Conservation (phyloP, 2,888 invertebrate species). For the Drosophila demipolita region DNA sequence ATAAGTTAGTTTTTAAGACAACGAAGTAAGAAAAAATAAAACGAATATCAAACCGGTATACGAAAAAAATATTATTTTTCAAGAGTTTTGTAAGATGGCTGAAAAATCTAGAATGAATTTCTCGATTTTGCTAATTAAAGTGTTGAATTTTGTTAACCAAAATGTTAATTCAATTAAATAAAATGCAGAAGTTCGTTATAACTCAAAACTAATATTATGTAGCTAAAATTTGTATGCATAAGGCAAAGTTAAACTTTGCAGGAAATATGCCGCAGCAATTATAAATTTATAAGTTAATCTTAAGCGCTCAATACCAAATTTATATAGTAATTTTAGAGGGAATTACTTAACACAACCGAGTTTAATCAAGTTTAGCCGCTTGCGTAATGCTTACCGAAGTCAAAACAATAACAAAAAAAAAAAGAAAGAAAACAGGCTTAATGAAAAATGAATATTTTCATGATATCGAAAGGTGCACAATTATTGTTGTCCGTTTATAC, state of each 20-base stretch:
- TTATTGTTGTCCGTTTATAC: slow-evolving; percentile 28
- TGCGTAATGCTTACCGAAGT: not conserved
- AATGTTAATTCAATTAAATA: not conserved
- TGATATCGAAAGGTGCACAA: slow-evolving; percentile 27
- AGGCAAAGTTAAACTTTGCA: not conserved
- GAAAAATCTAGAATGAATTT: not conserved
- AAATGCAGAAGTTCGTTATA: not conserved
- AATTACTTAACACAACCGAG: not conserved
- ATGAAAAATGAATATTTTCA: slow-evolving; percentile 21
- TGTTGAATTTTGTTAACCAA: not conserved
- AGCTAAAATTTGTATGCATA: not conserved
- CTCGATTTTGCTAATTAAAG: not conserved
- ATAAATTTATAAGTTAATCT: not conserved
- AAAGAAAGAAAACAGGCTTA: not conserved
- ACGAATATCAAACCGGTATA: not conserved
- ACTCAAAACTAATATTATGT: not conserved
- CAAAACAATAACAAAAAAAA: not conserved
- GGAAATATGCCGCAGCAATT: not conserved
- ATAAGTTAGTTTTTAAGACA: not conserved
- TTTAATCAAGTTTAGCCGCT: slow-evolving; percentile 2
- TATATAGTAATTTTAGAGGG: not conserved
- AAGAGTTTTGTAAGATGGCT: not conserved
- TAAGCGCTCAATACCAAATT: not conserved
- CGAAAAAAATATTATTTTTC: not conserved
- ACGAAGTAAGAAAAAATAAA: not conserved